Percentiles rank a stretch among this genome's conserved stretches.
phyloP scores from a whole-genome alignment of 2,888 invertebrate genomes.

The Lepidochitona cinerea region DNA sequence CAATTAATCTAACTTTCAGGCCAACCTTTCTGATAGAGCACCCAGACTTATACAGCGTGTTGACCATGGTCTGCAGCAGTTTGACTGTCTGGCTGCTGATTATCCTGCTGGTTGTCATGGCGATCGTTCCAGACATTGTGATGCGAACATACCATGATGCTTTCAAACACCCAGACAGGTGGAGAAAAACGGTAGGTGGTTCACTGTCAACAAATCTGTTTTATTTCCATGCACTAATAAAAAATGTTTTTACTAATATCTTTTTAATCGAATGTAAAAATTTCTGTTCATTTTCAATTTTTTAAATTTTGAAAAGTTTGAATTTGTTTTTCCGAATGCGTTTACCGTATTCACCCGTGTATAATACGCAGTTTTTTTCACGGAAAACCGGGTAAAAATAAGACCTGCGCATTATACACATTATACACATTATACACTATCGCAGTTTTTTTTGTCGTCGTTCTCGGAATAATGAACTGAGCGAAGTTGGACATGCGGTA shows the following conservation, averaged over 20 bases:
- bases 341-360: too few species aligned
- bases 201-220: background rate
- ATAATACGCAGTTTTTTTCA: too few species aligned
- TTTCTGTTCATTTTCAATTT: background rate
- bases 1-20: constrained; percentile 27
- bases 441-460: too few species aligned
- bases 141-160: constrained; percentile 40
- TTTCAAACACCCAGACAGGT: background rate
- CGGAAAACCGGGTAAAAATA: too few species aligned
- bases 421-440: too few species aligned
- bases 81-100: constrained; percentile 56
- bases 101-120: constrained; percentile 49
- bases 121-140: constrained; percentile 64
- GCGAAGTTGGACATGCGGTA: too few species aligned
- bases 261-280: background rate
- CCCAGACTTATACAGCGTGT: constrained; percentile 39
- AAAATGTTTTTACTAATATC: background rate
- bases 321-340: too few species aligned
- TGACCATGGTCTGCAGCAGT: constrained; percentile 42
- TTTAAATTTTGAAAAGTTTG: background rate
- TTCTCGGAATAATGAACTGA: too few species aligned
- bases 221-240: background rate
- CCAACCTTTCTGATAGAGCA: constrained; percentile 29
- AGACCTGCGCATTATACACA: too few species aligned
- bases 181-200: background rate